Conservation (phyloP, 2,888 invertebrate genomes). For the Nomada fabriciana region DNA sequence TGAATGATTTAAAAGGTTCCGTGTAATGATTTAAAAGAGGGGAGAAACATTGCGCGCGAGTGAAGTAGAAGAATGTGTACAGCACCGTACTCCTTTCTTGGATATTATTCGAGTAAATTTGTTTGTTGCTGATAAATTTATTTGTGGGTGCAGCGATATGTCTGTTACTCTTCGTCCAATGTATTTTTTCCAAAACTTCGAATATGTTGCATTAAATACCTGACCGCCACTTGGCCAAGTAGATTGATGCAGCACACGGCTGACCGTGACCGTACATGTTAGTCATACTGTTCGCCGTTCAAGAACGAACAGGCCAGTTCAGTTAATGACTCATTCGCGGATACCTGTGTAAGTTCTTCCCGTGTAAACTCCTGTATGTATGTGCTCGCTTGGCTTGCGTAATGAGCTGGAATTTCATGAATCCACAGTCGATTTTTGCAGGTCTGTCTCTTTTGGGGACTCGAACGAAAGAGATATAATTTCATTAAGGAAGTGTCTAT, state of each 20-base stretch:
- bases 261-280: conserved; percentile 45
- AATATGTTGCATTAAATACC: not conserved
- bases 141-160: not conserved
- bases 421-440: conserved; percentile 23
- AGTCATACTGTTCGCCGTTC: conserved; percentile 43
- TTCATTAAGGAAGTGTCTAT: not conserved
- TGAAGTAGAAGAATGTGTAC: too few species aligned
- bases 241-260: conserved; percentile 39
- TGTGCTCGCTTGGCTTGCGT: conserved; percentile 44
- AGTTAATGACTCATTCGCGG: conserved; percentile 66
- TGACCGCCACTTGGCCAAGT: conserved; percentile 16
- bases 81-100: too few species aligned
- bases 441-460: not conserved
- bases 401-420: conserved; percentile 53
- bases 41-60: too few species aligned
- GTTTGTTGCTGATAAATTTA: not conserved
- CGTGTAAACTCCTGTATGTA: conserved; percentile 14
- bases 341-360: conserved; percentile 38
- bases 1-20: not conserved
- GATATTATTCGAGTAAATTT: too few species aligned
- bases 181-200: too few species aligned
- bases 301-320: conserved; percentile 53
- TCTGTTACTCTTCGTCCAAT: not conserved
- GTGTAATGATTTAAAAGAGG: too few species aligned
- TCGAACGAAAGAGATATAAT: conserved; percentile 7